These are phyloP conservation scores for Amphibalanus amphitrite DNA, from an alignment of 1,140 invertebrate genomes.

Conservation along the genomic window DNA sequence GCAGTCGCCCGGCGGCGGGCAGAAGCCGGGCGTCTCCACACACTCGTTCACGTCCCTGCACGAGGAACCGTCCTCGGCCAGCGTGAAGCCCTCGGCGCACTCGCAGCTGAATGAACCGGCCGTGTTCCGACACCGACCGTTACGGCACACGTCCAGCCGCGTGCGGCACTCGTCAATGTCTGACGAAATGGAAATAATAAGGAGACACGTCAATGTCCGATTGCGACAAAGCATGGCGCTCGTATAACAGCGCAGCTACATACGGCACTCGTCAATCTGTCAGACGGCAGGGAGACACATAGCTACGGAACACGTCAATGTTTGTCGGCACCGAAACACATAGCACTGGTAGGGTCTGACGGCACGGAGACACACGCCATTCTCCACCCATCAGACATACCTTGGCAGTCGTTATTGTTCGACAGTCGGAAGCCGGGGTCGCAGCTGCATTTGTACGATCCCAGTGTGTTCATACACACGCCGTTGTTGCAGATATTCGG, in stretches of 20 bases:
- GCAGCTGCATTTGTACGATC: conserved; percentile 60
- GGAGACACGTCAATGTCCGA: no score
- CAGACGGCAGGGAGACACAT: background rate
- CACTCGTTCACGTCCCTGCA: conserved; percentile 53
- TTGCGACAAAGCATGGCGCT: no score
- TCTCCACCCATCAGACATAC: conserved; percentile 31
- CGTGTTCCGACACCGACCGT: conserved; percentile 61
- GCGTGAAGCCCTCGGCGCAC: conserved; percentile 57
- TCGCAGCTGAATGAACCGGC: conserved; percentile 65
- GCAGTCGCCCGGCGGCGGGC: conserved; percentile 42
- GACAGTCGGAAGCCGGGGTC: conserved; percentile 61
- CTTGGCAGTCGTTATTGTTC: conserved; percentile 66
- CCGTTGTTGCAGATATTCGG: conserved; percentile 57
- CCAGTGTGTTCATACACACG: no score
- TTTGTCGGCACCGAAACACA: no score
- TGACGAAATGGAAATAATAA: no score
- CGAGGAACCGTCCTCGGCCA: conserved; percentile 44
- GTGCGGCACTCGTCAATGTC: conserved; percentile 71
- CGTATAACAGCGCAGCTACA: no score
- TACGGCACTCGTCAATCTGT: background rate
- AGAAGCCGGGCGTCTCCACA: conserved; percentile 38
- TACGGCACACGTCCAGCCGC: conserved; percentile 57
- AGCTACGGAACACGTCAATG: no score
- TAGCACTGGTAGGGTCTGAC: no score
- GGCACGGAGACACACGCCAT: no score